Base-by-base conservation (phyloP, 2,888 invertebrate genomes). In the Megamerina dolium region DNA sequence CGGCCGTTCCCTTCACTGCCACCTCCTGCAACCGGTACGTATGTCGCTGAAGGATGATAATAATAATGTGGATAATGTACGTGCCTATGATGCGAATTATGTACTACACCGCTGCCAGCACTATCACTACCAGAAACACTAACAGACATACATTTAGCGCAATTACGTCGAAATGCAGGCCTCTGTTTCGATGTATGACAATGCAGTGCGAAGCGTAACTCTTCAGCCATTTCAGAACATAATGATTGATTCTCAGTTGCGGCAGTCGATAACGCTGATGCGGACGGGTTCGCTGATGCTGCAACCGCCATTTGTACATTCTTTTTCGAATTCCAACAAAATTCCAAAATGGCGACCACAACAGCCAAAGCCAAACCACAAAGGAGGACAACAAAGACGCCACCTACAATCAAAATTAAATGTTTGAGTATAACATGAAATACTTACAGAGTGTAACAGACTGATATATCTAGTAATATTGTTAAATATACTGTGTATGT, bases 311-410 rank as follows among this genome's bases (percentile, higher is more conserved):
- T 84, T 63, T 46, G 49, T 19, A 88, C 83, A 61, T 88, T 88
- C 68, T 88, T 91, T 72, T 83, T 87, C 0, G 91, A 89, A 67
- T 93, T 91, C 88, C 91, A 92, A 60, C 90, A 91, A 68, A 96
- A 95, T 66, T 96, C 94, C 57, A 93, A 74, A 46, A 96, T 87
- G 8, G 94, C 94, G 4, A 94, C 90, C 41, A 95, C 77, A 48
- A 95, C 87, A 1, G 95, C 92, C 20, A 94, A 66, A 0, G 90
- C 89, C 36, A 97, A 74, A 0, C 96, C 97, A 52, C 90, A 92
- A 2, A 96, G 78, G 1, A 99, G 76, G 1, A 97, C 95, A 21
- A 99, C 94, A 71, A 99, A 99, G 1, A 99, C 93, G 2, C 97
- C 97, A 51, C 90, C 89, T 66, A 3, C 18, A n/a, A 32, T 17